Percentiles rank a stretch among this genome's conserved stretches.
phyloP scores from a whole-genome alignment of 2,888 invertebrate genomes.

The Lepidonotus clava region DNA sequence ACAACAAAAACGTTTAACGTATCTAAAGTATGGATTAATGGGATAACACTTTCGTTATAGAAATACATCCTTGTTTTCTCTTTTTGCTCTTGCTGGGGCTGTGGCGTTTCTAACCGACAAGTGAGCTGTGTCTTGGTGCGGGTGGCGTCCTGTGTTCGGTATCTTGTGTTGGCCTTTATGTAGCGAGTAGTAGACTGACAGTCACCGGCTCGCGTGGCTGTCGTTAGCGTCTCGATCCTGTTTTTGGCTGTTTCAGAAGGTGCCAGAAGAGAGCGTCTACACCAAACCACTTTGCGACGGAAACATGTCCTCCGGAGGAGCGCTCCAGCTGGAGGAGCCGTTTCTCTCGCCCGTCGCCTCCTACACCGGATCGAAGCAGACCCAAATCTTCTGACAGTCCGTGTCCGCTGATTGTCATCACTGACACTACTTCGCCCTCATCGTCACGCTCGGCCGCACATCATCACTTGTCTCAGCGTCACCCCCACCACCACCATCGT shows the following conservation, averaged over 20 bases:
- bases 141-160: slow-evolving; percentile 40
- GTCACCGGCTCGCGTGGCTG: slow-evolving; percentile 42
- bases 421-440: slow-evolving; percentile 10
- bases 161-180: slow-evolving; percentile 41
- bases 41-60: too few species aligned
- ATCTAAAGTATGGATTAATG: too few species aligned
- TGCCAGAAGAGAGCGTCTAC: slow-evolving; percentile 55
- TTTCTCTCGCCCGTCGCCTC: slow-evolving; percentile 49
- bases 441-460: background rate
- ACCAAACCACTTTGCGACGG: slow-evolving; percentile 55
- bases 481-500: background rate
- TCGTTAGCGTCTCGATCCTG: slow-evolving; percentile 27
- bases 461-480: too few species aligned
- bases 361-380: slow-evolving; percentile 51
- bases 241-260: slow-evolving; percentile 53
- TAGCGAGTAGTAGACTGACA: slow-evolving; percentile 46
- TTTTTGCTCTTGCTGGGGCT: too few species aligned
- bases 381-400: slow-evolving; percentile 53
- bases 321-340: slow-evolving; percentile 48
- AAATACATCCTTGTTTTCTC: too few species aligned
- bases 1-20: too few species aligned
- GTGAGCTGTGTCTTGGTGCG: too few species aligned
- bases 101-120: too few species aligned
- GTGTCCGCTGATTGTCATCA: slow-evolving; percentile 46
- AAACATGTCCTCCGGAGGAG: slow-evolving; percentile 28